A percentile compares a stretch with the other conserved stretches of the same genome.
These are phyloP conservation scores for Trogon melanurus DNA, from an alignment of 2,113 vertebrate genomes.

Conservation along the genomic window DNA sequence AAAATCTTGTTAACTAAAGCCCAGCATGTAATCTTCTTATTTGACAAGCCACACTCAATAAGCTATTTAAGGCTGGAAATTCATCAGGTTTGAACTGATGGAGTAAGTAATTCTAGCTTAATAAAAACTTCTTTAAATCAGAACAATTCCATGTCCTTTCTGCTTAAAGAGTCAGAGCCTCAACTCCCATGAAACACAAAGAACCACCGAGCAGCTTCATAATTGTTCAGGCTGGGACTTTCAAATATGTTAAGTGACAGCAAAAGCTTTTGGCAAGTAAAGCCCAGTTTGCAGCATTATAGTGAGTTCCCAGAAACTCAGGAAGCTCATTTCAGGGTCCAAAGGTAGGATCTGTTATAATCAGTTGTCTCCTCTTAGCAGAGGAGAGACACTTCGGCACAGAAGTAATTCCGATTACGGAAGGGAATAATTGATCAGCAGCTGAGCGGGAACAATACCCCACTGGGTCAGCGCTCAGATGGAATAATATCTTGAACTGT, in stretches of 20 bases:
- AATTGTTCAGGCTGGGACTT: background rate
- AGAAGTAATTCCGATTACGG: background rate
- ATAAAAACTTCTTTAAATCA: slow-evolving; percentile 38
- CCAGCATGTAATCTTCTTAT: slow-evolving; percentile 27
- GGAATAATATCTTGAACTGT: accelerated
- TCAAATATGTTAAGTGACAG: background rate
- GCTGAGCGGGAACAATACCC: background rate
- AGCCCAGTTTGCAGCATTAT: background rate
- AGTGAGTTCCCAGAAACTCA: background rate
- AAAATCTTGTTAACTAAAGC: slow-evolving; percentile 44
- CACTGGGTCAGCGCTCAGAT: background rate
- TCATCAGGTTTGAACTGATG: slow-evolving; percentile 37
- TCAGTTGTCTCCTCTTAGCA: background rate
- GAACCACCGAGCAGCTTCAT: accelerated
- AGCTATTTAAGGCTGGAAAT: slow-evolving; percentile 42
- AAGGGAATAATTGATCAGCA: background rate
- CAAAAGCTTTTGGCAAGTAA: background rate
- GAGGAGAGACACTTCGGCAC: background rate
- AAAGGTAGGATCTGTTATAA: background rate
- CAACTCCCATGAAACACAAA: background rate
- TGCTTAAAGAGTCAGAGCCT: background rate
- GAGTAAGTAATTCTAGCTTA: slow-evolving; percentile 32
- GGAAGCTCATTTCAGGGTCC: background rate
- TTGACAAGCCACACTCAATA: slow-evolving; percentile 27
- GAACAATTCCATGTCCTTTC: slow-evolving; percentile 6